These are phyloP conservation scores for Drosophila paramelanica DNA, from an alignment of 2,888 invertebrate genomes.

Conservation along the genomic window DNA sequence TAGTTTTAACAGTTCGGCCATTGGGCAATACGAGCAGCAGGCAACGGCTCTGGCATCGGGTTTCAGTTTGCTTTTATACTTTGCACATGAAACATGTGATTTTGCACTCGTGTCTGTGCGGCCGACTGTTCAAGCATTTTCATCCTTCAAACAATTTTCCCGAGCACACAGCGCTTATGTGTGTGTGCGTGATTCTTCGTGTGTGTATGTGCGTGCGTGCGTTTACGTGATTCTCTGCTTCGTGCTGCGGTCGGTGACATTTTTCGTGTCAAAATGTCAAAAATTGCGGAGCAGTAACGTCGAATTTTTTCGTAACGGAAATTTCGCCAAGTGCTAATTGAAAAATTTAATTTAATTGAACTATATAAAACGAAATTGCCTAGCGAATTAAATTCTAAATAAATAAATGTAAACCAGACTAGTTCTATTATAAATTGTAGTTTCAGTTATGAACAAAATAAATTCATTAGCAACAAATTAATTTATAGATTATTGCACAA, in stretches of 20 bases:
- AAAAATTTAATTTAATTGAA: constrained; percentile 33
- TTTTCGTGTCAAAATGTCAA: constrained; percentile 38
- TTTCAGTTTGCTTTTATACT: constrained; percentile 83
- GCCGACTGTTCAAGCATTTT: constrained; percentile 59
- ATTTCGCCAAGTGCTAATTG: constrained; percentile 49
- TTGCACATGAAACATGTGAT: constrained; percentile 82
- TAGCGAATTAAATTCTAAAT: constrained; percentile 17
- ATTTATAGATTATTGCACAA: not conserved
- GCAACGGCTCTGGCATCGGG: constrained; percentile 5
- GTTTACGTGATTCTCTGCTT: constrained; percentile 28
- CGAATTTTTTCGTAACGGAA: constrained; percentile 51
- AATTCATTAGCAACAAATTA: not conserved
- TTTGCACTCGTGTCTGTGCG: constrained; percentile 58
- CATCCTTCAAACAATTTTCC: constrained; percentile 47
- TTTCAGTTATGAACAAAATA: not conserved
- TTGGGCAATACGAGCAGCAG: constrained; percentile 17
- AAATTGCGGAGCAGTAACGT: constrained; percentile 22
- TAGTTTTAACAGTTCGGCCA: constrained; percentile 36
- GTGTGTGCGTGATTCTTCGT: constrained; percentile 31
- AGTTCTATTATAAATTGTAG: constrained; percentile 32
- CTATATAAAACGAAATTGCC: constrained; percentile 9
- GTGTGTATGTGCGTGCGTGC: constrained; percentile 22
- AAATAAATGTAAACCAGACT: constrained; percentile 8
- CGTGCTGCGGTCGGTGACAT: constrained; percentile 38
- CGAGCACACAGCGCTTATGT: constrained; percentile 37